Conservation (phyloP, 2,888 invertebrate species). For the Leptopterna dolabrata region DNA sequence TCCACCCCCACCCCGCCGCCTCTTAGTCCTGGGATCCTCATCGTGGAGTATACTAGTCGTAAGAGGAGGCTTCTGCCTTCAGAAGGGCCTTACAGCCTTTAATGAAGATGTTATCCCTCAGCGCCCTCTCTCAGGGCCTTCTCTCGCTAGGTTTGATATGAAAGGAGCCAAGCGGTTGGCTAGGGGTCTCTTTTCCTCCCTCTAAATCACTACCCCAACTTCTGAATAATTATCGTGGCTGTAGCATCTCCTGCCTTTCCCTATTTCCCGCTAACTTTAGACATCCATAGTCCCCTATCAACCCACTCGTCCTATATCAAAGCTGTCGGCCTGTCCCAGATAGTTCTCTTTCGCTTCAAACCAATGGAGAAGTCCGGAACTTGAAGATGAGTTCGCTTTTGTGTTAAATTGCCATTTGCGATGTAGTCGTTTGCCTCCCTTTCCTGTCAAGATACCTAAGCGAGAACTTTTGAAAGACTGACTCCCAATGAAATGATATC, state of each 20-base stretch:
- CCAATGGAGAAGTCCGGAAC: neutral
- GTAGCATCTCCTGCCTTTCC: conserved; percentile 9
- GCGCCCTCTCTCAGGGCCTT: neutral
- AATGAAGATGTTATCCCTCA: conserved; percentile 55
- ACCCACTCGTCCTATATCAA: conserved; percentile 31
- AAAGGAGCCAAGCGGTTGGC: conserved; percentile 15
- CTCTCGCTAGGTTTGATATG: conserved; percentile 52
- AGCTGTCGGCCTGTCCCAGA: conserved; percentile 12
- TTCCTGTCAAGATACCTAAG: too few relatives aligned
- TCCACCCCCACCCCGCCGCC: conserved; percentile 8
- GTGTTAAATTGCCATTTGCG: neutral
- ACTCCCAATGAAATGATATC: too few relatives aligned
- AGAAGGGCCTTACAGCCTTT: conserved; percentile 49
- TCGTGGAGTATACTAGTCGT: neutral
- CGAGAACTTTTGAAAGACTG: too few relatives aligned
- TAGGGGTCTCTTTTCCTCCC: conserved; percentile 33
- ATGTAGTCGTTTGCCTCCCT: neutral
- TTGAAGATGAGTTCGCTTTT: conserved; percentile 3
- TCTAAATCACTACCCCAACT: conserved; percentile 51
- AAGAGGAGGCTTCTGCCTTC: conserved; percentile 36
- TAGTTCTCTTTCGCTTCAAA: conserved; percentile 9
- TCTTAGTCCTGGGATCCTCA: neutral
- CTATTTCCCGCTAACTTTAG: conserved; percentile 22
- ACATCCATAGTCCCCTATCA: conserved; percentile 44
- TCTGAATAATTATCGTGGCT: conserved; percentile 53